phyloP scores from a whole-genome alignment of 2,113 vertebrate species.

The Tachycineta bicolor region DNA sequence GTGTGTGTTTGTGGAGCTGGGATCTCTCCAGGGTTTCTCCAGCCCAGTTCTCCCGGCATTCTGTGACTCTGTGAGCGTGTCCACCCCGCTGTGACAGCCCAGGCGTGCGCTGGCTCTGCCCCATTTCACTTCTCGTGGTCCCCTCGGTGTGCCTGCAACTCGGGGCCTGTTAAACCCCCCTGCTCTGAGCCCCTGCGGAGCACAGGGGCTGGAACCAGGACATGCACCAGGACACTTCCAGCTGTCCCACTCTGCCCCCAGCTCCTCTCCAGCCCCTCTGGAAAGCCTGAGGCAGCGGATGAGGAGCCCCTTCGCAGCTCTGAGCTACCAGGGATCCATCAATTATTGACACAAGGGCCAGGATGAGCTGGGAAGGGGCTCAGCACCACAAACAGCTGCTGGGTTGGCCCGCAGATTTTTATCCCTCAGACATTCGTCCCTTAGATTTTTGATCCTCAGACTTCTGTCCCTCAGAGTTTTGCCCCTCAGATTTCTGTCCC shows the following conservation, averaged over 20 bases:
- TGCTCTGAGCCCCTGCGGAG: background rate
- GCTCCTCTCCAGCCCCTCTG: background rate
- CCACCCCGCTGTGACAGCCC: background rate
- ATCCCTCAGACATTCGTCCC: too few species aligned
- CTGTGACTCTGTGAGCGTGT: fast-evolving
- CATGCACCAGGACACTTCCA: fast-evolving
- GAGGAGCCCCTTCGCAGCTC: background rate
- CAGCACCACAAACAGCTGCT: background rate
- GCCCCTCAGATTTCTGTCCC: too few species aligned
- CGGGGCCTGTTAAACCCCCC: background rate
- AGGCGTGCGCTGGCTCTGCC: background rate
- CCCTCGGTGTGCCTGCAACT: background rate
- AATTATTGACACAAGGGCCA: background rate
- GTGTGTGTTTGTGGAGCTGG: too few species aligned
- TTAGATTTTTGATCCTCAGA: too few species aligned
- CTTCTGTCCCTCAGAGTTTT: too few species aligned
- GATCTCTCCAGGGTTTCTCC: too few species aligned
- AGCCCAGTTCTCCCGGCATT: too few species aligned
- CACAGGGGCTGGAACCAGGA: background rate
- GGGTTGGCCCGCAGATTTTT: too few species aligned
- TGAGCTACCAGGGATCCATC: background rate
- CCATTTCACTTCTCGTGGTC: background rate
- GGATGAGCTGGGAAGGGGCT: background rate
- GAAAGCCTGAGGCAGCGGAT: background rate
- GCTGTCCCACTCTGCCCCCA: background rate